Conservation (phyloP, 1,140 invertebrate species). For the Idris sp. region DNA sequence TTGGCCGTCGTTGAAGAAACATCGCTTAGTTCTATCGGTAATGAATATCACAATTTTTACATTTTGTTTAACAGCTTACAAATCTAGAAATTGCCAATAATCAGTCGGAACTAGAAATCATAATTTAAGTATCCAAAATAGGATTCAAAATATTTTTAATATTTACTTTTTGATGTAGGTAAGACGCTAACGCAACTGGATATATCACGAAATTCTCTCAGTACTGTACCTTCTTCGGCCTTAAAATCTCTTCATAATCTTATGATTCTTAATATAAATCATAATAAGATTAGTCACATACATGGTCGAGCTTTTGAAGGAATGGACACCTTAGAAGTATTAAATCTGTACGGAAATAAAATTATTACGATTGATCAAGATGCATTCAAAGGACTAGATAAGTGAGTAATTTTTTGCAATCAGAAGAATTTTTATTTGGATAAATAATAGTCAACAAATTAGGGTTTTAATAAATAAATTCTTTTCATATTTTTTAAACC, state of each 20-base stretch:
- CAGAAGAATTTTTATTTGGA: too few species aligned
- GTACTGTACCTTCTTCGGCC: slow-evolving; percentile 87
- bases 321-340: slow-evolving; percentile 89
- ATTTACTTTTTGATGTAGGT: slow-evolving; percentile 76
- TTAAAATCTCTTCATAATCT: slow-evolving; percentile 88
- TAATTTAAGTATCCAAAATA: too few species aligned
- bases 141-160: not conserved
- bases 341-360: slow-evolving; percentile 93
- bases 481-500: too few species aligned
- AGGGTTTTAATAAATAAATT: too few species aligned
- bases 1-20: slow-evolving; percentile 91
- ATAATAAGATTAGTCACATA: slow-evolving; percentile 89
- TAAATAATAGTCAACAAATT: too few species aligned
- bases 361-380: slow-evolving; percentile 87
- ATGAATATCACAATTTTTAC: too few species aligned
- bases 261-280: slow-evolving; percentile 92
- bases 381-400: slow-evolving; percentile 90
- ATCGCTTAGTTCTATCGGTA: slow-evolving; percentile 89
- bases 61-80: too few species aligned
- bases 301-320: slow-evolving; percentile 89
- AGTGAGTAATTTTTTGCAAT: too few species aligned
- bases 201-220: slow-evolving; percentile 88
- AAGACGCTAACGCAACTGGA: slow-evolving; percentile 90
- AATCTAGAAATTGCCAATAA: too few species aligned
- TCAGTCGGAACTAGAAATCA: too few species aligned